Evolutionary conservation across 2,888 invertebrate species (phyloP).

Genomic region (Drosophila neoperkinsi): DNA sequence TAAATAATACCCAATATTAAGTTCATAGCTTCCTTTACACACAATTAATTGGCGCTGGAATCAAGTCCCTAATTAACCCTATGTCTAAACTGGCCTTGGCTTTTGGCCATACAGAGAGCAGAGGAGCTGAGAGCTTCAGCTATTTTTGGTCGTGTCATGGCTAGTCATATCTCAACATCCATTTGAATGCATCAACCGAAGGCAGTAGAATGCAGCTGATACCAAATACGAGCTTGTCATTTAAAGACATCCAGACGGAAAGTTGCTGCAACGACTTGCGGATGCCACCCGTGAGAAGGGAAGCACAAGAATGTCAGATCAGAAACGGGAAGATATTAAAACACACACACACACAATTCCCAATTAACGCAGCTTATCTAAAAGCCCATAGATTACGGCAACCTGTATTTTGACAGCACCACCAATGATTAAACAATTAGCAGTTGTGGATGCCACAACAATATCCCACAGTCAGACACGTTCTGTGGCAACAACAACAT

Average conservation of each 20-base stretch:
- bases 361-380: conserved; percentile 74
- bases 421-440: conserved; percentile 76
- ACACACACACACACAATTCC: conserved; percentile 34
- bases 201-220: conserved; percentile 27
- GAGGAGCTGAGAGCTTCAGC: neutral
- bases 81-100: neutral
- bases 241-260: neutral
- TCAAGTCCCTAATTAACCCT: conserved; percentile 32
- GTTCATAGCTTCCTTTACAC: conserved; percentile 29
- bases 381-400: conserved; percentile 69
- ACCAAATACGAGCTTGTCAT: conserved; percentile 25
- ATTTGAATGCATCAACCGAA: conserved; percentile 25
- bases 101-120: conserved; percentile 21
- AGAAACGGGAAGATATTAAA: conserved; percentile 26
- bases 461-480: conserved; percentile 45
- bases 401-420: conserved; percentile 71
- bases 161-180: conserved; percentile 13
- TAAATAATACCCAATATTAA: conserved; percentile 27
- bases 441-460: conserved; percentile 36
- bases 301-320: conserved; percentile 27
- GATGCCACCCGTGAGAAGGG: conserved; percentile 65
- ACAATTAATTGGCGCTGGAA: conserved; percentile 34
- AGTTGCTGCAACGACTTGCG: conserved; percentile 6
- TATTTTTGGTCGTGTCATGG: conserved; percentile 18
- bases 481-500: conserved; percentile 39